Conservation (phyloP, 2,113 vertebrate genomes). For the Elachura formosa region DNA sequence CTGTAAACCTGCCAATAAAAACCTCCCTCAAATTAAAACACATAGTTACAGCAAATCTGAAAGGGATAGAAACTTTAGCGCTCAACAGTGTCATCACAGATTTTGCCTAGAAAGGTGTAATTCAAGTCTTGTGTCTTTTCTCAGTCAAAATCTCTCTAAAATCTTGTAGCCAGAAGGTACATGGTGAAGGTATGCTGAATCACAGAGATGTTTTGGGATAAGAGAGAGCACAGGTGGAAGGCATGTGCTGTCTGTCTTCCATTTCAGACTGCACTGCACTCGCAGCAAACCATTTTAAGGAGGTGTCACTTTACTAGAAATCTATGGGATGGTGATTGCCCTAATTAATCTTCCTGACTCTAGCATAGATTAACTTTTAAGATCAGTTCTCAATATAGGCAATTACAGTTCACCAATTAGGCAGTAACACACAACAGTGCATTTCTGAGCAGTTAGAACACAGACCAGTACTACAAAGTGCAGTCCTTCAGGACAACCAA, state of each 20-base stretch:
- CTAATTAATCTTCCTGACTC: conserved; percentile 43
- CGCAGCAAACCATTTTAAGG: background rate
- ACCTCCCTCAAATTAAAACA: background rate
- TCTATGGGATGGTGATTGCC: conserved; percentile 50
- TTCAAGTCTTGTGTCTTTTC: background rate
- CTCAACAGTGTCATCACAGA: background rate
- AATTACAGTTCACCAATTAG: conserved; percentile 42
- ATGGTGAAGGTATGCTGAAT: background rate
- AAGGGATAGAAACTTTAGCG: background rate
- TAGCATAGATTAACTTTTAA: conserved; percentile 40
- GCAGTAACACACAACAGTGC: conserved; percentile 24
- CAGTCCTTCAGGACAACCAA: background rate
- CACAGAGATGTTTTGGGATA: background rate
- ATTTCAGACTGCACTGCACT: background rate
- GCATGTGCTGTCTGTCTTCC: background rate
- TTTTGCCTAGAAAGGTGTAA: background rate
- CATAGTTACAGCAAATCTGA: background rate
- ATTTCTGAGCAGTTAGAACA: conserved; percentile 5
- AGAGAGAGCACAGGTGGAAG: background rate
- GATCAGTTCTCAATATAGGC: conserved; percentile 32
- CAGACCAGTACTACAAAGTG: background rate
- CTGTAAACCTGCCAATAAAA: background rate
- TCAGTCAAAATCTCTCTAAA: background rate
- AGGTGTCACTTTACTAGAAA: conserved; percentile 1
- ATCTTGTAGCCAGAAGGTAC: background rate